Base-by-base conservation (phyloP, 2,888 invertebrate genomes). In the Glyphotaelius pellucidus region DNA sequence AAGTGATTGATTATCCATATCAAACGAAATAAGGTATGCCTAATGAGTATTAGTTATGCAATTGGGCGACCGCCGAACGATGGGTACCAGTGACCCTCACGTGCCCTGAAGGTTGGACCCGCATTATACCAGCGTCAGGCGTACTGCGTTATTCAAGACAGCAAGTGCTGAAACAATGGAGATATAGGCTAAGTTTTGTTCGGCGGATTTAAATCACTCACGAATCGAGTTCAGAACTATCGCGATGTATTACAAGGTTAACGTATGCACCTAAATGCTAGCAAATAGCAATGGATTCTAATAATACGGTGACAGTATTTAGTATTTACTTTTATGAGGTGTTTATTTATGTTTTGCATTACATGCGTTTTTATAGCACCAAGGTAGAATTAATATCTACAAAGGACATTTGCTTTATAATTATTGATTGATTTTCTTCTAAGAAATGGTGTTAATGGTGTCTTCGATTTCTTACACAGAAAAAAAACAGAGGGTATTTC, bases 101-200 rank as follows among this genome's bases (percentile, higher is more conserved):
- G 32, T 9, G 35, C 35, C 79, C 31, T 35, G 88, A 89, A 89
- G 88, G 88, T 89, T 89, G 25, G 12, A 42, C 88, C 87, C 87
- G 79, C 88, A 89, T 89, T 38, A 7, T 35, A n/a, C 86, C 52
- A 15, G 47, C 14, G 12, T 5, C 38, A 5, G 38, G 38, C 84
- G 67, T n/a, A 88, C n/a, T 32, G 35, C 35, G 83, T 38, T 86
- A 42, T 42, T 35, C 88, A 89, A 89, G 88, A 89, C 88, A 86
- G 42, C 86, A 80, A 89, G 88, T 32, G 80, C 79, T 80, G 25
- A 89, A 87, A 89, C 88, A 89, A 89, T 89, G 79, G 67, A 3
- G 80, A 89, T 89, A 31, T 89, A 79, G 88, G 88, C 88, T 89
- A 89, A 89, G 88, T 89, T 89, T 35, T 79, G 88, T 89, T 67